Evolutionary conservation across 2,113 vertebrate genomes (phyloP).

Genomic region (Coryphaenoides rupestris): DNA sequence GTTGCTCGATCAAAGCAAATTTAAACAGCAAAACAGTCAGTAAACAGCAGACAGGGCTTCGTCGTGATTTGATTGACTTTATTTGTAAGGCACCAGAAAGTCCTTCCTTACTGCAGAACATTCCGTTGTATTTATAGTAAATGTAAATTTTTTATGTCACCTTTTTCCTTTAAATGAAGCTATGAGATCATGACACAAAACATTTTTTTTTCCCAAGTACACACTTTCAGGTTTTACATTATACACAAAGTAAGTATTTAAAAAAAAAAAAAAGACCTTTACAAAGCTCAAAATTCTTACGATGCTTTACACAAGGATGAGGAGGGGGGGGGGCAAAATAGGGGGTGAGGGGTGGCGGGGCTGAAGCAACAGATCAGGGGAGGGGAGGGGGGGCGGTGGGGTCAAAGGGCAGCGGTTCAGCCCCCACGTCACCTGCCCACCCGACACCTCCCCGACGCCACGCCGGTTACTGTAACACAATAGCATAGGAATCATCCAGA

Average conservation of each 20-base stretch:
- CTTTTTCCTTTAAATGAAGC: constrained; percentile 65
- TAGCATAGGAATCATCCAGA: constrained; percentile 63
- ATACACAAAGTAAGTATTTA: constrained; percentile 73
- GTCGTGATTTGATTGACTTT: constrained; percentile 70
- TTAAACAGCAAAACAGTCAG: not conserved
- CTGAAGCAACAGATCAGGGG: not conserved
- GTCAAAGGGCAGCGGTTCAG: constrained; percentile 37
- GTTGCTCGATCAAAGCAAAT: too few relatives aligned
- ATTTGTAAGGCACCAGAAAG: constrained; percentile 78
- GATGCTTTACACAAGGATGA: constrained; percentile 63
- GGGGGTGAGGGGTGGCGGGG: not conserved
- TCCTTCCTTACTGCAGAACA: constrained; percentile 78
- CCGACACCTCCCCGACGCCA: constrained; percentile 43
- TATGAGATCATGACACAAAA: constrained; percentile 72
- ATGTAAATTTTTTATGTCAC: constrained; percentile 56
- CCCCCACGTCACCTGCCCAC: constrained; percentile 24
- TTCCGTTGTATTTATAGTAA: constrained; percentile 73
- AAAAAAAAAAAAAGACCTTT: constrained; percentile 66
- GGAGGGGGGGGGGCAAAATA: constrained; percentile 11
- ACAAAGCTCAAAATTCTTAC: constrained; percentile 72
- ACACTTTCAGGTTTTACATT: constrained; percentile 73
- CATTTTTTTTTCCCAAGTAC: constrained; percentile 66
- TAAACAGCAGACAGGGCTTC: not conserved
- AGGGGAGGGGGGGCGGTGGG: not conserved
- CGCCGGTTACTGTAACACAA: constrained; percentile 58